Percentiles rank a stretch among this genome's conserved stretches.
Evolutionary conservation across 2,888 invertebrate species (phyloP).

Genomic region (Tenthredo distinguenda): DNA sequence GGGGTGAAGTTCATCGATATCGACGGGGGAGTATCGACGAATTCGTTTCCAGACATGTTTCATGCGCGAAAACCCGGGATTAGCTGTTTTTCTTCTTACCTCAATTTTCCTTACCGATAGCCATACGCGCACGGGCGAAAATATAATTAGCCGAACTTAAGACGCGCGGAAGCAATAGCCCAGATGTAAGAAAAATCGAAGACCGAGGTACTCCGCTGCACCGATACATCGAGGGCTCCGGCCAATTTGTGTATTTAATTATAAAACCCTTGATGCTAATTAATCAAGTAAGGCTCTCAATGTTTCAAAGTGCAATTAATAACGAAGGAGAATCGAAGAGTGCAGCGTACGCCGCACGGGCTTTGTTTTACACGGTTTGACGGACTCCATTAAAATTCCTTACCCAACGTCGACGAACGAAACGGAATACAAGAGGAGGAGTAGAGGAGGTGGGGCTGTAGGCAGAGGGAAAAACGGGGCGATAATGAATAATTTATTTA

Average conservation of each 20-base stretch:
- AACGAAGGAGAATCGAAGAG: constrained; percentile 63
- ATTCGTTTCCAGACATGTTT: not conserved
- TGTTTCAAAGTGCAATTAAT: constrained; percentile 69
- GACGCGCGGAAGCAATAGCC: not conserved
- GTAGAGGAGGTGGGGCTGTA: not conserved
- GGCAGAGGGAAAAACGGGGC: not conserved
- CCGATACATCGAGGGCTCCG: not conserved
- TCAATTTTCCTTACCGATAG: not conserved
- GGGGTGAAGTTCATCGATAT: not conserved
- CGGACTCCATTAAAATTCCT: constrained; percentile 55
- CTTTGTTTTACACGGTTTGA: constrained; percentile 51
- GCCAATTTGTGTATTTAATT: constrained; percentile 47
- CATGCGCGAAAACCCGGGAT: not conserved
- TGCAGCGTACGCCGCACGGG: constrained; percentile 39
- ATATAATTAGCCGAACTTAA: not conserved
- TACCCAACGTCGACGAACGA: constrained; percentile 30
- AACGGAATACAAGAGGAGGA: constrained; percentile 29
- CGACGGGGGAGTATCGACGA: not conserved
- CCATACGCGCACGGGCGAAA: not conserved
- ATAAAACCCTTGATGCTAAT: constrained; percentile 61
- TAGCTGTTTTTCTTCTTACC: not conserved
- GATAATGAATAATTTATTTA: constrained; percentile 53
- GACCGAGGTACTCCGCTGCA: not conserved
- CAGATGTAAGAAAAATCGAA: not conserved
- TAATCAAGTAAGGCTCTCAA: constrained; percentile 69